phyloP scores from a whole-genome alignment of 2,888 invertebrate genomes.

The Lobophora halterata region DNA sequence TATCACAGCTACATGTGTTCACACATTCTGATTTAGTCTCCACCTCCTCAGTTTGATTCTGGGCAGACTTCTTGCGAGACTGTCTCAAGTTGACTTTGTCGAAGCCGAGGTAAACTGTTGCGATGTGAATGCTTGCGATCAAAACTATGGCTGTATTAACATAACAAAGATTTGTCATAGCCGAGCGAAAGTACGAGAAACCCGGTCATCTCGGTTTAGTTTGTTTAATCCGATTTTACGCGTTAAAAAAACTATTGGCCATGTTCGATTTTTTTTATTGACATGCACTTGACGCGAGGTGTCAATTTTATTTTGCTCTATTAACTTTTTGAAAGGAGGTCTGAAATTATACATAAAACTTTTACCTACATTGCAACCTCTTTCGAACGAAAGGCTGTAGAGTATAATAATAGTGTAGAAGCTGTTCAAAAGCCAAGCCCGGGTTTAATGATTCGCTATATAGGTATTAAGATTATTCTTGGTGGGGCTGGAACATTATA shows the following conservation, averaged over 20 bases:
- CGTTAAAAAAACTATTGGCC: constrained; percentile 31
- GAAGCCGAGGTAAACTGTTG: constrained; percentile 42
- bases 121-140: constrained; percentile 50
- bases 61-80: constrained; percentile 16
- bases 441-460: no score
- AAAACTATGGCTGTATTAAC: constrained; percentile 46
- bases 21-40: constrained; percentile 44
- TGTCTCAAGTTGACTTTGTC: constrained; percentile 30
- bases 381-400: no score
- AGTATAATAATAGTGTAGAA: no score
- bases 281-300: constrained; percentile 17
- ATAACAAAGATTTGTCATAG: constrained; percentile 49
- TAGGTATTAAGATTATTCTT: no score
- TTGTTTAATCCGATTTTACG: constrained; percentile 38
- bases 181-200: constrained; percentile 35
- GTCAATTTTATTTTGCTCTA: constrained; percentile 19
- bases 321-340: constrained; percentile 21
- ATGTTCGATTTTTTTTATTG: constrained; percentile 34
- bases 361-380: constrained; percentile 18
- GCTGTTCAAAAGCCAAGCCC: no score
- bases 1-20: constrained; percentile 45
- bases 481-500: no score
- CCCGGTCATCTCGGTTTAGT: constrained; percentile 47
- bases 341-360: constrained; percentile 18
- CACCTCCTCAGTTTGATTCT: constrained; percentile 37